phyloP scores from a whole-genome alignment of 2,888 invertebrate genomes.

The Cryptocephalus moraei region DNA sequence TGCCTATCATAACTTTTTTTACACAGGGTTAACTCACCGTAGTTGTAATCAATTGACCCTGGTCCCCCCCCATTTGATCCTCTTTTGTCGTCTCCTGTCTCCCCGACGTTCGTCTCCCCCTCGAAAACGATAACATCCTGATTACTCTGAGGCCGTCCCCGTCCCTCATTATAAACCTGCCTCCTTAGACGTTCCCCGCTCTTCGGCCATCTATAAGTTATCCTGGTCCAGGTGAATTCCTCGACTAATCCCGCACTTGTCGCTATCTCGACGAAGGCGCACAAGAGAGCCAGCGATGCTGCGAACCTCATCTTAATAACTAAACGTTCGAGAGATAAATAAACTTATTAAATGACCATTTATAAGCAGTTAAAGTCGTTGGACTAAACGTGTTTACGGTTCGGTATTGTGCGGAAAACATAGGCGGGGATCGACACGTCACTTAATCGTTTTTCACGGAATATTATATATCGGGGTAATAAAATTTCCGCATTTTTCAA shows the following conservation, averaged over 20 bases:
- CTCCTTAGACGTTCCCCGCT: slow-evolving; percentile 2
- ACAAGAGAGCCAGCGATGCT: no score
- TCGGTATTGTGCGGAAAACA: neutral
- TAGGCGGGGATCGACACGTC: neutral
- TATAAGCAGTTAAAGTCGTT: slow-evolving; percentile 5
- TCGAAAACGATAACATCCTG: neutral
- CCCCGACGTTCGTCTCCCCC: slow-evolving; percentile 1
- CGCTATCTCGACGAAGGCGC: no score
- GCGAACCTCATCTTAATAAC: slow-evolving; percentile 1
- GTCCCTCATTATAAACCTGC: neutral
- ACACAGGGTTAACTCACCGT: slow-evolving; percentile 1
- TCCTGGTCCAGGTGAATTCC: slow-evolving; percentile 34
- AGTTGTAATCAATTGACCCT: slow-evolving; percentile 4
- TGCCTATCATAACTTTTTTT: no score
- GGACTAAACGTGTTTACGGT: slow-evolving; percentile 10
- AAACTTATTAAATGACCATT: slow-evolving; percentile 2
- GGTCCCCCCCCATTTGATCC: neutral
- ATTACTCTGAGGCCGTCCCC: neutral
- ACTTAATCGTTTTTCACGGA: no score
- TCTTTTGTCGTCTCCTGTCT: neutral
- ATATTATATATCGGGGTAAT: no score
- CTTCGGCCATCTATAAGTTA: slow-evolving; percentile 24
- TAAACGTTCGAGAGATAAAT: neutral
- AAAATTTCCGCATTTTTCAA: no score
- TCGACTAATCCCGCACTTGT: slow-evolving; percentile 25